phyloP scores from a whole-genome alignment of 2,113 vertebrate genomes.

The Siniperca chuatsi region DNA sequence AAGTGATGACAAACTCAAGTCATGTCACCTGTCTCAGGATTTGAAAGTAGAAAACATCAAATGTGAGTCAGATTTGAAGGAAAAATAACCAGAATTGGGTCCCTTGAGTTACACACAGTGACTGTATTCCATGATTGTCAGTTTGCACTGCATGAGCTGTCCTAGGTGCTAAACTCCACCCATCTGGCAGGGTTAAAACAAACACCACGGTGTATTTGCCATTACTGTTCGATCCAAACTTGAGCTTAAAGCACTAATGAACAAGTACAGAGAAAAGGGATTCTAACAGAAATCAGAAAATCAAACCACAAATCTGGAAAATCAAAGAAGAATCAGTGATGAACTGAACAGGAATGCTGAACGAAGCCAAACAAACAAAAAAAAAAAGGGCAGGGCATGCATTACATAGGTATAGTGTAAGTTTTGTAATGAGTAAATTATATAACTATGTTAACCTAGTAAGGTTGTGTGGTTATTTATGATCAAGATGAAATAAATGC shows the following conservation, averaged over 20 bases:
- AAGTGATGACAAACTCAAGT: background rate
- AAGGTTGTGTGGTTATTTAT: conserved; percentile 21
- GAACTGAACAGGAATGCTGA: conserved; percentile 34
- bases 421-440: conserved; percentile 3
- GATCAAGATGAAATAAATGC: conserved; percentile 31
- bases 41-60: background rate
- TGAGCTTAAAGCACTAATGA: conserved; percentile 15
- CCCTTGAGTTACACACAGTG: background rate
- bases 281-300: background rate
- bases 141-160: conserved; percentile 16
- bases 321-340: conserved; percentile 59
- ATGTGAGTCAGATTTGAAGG: background rate
- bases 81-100: background rate
- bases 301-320: conserved; percentile 5
- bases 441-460: background rate
- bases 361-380: conserved; percentile 6
- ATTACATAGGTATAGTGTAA: background rate
- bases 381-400: conserved; percentile 18
- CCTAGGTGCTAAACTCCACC: background rate
- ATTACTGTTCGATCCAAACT: conserved; percentile 47
- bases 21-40: background rate
- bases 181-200: conserved; percentile 17
- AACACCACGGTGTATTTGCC: conserved; percentile 36
- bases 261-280: conserved; percentile 4
- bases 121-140: background rate